phyloP scores from a whole-genome alignment of 2,113 vertebrate genomes.

The Colinus virginianus region DNA sequence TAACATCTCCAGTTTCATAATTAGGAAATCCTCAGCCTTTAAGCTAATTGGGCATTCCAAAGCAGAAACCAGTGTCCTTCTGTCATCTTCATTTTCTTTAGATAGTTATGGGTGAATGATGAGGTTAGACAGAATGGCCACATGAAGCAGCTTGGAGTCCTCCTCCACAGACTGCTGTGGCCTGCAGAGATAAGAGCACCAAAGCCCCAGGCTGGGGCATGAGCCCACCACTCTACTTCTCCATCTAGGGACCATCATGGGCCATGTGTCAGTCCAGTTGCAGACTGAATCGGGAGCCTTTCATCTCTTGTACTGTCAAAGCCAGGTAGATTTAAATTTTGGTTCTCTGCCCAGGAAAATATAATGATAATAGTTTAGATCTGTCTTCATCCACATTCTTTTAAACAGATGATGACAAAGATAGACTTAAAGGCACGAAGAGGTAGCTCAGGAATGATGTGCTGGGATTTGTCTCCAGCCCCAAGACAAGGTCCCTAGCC shows the following conservation, averaged over 20 bases:
- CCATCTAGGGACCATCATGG: background rate
- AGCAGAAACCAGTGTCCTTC: background rate
- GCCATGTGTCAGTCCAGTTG: background rate
- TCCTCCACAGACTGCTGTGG: background rate
- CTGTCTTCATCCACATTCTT: background rate
- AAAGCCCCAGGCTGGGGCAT: background rate
- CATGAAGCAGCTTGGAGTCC: background rate
- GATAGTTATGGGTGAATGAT: background rate
- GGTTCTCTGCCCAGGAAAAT: background rate
- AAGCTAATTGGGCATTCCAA: fast-evolving
- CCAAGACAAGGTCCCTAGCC: background rate
- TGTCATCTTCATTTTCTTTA: background rate
- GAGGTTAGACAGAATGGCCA: background rate
- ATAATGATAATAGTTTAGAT: background rate
- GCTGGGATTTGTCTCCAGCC: background rate
- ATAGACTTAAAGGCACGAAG: background rate
- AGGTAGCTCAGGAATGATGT: background rate
- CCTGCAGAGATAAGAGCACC: background rate
- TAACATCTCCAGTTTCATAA: background rate
- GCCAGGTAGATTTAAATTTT: background rate
- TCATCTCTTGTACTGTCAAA: background rate
- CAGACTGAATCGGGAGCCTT: background rate
- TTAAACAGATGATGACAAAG: background rate
- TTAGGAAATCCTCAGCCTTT: background rate
- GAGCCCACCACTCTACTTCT: background rate